Conservation (phyloP, 30 jellyfish, hydroid and myxozoan species). For the Aurelia aurita complex sp. Pacific region DNA sequence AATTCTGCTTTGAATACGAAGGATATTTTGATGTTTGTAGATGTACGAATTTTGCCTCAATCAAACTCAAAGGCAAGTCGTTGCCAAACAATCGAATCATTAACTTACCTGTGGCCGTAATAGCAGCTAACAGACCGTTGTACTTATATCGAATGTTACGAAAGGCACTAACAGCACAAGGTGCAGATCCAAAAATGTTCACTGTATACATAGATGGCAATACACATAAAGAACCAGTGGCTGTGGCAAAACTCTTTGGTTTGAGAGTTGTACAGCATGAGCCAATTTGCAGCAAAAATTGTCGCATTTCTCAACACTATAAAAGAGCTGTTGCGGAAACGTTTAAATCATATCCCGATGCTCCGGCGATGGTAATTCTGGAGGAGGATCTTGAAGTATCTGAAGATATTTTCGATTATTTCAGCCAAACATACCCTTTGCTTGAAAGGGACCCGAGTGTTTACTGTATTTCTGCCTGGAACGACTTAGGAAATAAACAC, state of each 20-base stretch:
- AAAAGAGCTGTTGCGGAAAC: slow-evolving; percentile 75
- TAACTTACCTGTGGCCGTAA: slow-evolving; percentile 85
- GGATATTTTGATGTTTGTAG: slow-evolving; percentile 95
- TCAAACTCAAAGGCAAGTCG: slow-evolving; percentile 58
- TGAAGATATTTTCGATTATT: slow-evolving; percentile 93
- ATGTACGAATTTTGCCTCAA: slow-evolving; percentile 84
- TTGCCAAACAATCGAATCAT: slow-evolving; percentile 43
- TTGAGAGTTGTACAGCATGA: slow-evolving; percentile 80
- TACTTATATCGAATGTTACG: slow-evolving; percentile 88
- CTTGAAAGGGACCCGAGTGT: slow-evolving; percentile 78
- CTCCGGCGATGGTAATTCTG: slow-evolving; percentile 81
- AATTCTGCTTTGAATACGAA: slow-evolving; percentile 81
- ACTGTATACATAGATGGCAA: slow-evolving; percentile 92
- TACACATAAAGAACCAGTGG: slow-evolving; percentile 81
- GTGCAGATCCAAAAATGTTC: slow-evolving; percentile 80
- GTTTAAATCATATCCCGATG: slow-evolving; percentile 85
- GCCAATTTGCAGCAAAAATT: slow-evolving; percentile 87
- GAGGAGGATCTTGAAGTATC: slow-evolving; percentile 99
- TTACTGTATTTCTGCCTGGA: slow-evolving; percentile 99
- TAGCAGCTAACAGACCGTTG: slow-evolving; percentile 98
- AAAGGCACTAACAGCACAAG: slow-evolving; percentile 89
- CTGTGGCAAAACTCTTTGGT: slow-evolving; percentile 92
- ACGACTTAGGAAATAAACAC: slow-evolving; percentile 98
- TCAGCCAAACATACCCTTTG: slow-evolving; percentile 85
- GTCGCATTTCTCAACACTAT: slow-evolving; percentile 98